A percentile compares a stretch with the other conserved stretches of the same genome.
Conservation (phyloP, 2,113 vertebrate genomes). For the Neoarius graeffei region DNA sequence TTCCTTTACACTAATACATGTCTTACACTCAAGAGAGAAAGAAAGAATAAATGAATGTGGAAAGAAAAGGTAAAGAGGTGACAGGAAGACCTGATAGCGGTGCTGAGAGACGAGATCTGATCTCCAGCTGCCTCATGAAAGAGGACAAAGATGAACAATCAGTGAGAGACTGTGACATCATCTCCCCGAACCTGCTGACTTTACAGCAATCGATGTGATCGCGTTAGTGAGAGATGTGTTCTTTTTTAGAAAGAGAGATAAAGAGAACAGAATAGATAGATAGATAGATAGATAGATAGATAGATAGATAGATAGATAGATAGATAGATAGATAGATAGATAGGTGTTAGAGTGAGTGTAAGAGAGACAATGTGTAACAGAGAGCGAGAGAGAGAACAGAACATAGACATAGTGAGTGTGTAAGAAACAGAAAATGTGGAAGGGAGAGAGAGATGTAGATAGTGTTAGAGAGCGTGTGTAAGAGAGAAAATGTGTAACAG, state of each 20-base stretch:
- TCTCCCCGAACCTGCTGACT: neutral
- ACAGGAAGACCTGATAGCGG: neutral
- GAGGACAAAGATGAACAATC: neutral
- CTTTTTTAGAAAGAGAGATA: neutral
- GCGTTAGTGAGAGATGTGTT: neutral
- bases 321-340: too few species aligned
- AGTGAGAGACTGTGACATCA: neutral
- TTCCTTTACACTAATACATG: neutral
- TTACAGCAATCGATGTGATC: neutral
- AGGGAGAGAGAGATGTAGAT: too few species aligned
- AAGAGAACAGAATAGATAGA: too few species aligned
- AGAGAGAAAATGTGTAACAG: neutral
- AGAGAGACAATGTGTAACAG: too few species aligned
- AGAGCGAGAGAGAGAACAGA: too few species aligned
- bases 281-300: too few species aligned
- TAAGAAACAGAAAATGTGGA: too few species aligned
- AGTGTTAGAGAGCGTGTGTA: too few species aligned
- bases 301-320: too few species aligned
- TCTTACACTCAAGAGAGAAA: neutral
- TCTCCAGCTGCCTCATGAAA: neutral
- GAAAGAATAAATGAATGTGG: neutral
- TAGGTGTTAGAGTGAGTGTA: too few species aligned
- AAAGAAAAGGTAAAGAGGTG: neutral
- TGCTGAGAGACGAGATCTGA: neutral
- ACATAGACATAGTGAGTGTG: too few species aligned